Conservation (phyloP, 2,888 invertebrate genomes). For the Eristalis tenax region DNA sequence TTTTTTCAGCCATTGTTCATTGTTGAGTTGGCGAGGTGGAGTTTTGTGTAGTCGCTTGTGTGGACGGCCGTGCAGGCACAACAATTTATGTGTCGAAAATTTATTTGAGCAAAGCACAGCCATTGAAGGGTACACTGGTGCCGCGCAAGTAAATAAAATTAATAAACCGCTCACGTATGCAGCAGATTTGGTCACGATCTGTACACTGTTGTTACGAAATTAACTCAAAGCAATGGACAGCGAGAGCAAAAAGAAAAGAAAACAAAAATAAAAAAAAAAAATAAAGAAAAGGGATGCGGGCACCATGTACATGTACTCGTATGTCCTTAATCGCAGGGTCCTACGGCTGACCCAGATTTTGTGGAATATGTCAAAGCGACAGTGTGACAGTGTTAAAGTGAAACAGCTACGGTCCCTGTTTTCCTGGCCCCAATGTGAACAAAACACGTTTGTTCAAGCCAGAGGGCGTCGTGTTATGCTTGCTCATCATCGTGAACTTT, state of each 20-base stretch:
- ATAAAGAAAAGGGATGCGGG: not conserved
- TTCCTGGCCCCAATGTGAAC: not conserved
- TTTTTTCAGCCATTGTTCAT: too few species aligned
- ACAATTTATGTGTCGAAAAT: conserved; percentile 3
- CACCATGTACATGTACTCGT: not conserved
- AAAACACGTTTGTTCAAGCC: not conserved
- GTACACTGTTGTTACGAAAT: conserved; percentile 73
- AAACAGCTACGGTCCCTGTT: conserved; percentile 19
- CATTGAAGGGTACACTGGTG: not conserved
- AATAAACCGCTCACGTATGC: conserved; percentile 65
- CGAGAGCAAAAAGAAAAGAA: not conserved
- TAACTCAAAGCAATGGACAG: conserved; percentile 67
- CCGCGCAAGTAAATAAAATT: conserved; percentile 42
- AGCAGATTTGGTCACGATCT: conserved; percentile 73
- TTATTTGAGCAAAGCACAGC: conserved; percentile 8
- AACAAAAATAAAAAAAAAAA: not conserved
- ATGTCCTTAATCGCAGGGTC: conserved; percentile 1
- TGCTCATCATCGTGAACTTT: conserved; percentile 68
- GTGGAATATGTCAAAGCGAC: conserved; percentile 39
- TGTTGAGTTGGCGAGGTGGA: not conserved
- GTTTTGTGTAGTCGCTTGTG: too few species aligned
- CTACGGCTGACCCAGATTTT: conserved; percentile 41
- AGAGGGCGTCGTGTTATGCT: conserved; percentile 49
- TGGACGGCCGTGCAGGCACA: not conserved
- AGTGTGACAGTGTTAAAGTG: conserved; percentile 24